phyloP scores from a whole-genome alignment of 2,113 vertebrate genomes.

The Urocolius indicus region DNA sequence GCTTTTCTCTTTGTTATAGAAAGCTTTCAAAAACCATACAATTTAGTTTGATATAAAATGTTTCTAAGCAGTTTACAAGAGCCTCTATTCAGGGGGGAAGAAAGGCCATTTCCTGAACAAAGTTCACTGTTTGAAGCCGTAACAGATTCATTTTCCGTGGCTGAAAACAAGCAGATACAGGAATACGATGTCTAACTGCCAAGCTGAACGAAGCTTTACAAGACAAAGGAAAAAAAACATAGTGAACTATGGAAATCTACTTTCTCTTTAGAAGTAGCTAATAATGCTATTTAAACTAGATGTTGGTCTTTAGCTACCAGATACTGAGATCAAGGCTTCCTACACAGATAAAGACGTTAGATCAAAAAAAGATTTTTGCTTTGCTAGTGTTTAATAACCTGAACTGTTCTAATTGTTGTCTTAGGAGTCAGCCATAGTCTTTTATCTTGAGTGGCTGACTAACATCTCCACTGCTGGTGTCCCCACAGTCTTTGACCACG shows the following conservation, averaged over 20 bases:
- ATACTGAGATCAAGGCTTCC: neutral
- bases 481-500: neutral
- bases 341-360: neutral
- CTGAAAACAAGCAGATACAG: neutral
- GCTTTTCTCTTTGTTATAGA: neutral
- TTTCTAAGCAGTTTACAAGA: slow-evolving; percentile 42
- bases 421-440: neutral
- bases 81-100: neutral
- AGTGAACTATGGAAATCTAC: neutral
- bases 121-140: slow-evolving; percentile 29
- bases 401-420: neutral
- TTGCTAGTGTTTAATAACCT: neutral
- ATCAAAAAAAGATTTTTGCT: neutral
- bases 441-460: neutral
- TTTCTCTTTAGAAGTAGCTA: slow-evolving; percentile 24
- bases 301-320: neutral
- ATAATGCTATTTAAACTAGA: slow-evolving; percentile 36
- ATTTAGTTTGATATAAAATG: slow-evolving; percentile 33
- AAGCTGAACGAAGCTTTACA: slow-evolving; percentile 24
- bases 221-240: slow-evolving; percentile 2
- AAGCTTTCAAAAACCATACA: slow-evolving; percentile 9
- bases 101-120: slow-evolving; percentile 37
- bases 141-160: slow-evolving; percentile 29
- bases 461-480: neutral
- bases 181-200: neutral